Percentiles rank a stretch among this genome's conserved stretches.
phyloP scores from a whole-genome alignment of 2,113 vertebrate species.

The Nannospalax galili region DNA sequence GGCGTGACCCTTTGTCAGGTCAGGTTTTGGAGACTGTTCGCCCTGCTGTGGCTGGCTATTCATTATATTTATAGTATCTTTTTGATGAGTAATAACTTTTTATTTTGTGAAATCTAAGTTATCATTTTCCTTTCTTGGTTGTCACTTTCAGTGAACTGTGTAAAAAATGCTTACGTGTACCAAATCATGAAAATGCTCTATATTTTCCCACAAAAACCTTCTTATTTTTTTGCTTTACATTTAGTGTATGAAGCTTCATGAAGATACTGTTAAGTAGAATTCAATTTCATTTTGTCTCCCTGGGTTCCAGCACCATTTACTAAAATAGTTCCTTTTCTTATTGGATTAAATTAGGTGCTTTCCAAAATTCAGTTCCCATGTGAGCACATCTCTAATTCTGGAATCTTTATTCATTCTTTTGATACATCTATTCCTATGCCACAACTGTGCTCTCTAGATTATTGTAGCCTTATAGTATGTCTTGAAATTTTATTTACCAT shows the following conservation, averaged over 20 bases:
- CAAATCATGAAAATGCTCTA: not conserved
- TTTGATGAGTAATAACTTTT: not conserved
- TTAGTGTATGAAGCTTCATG: not conserved
- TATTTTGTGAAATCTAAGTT: not conserved
- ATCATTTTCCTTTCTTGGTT: not conserved
- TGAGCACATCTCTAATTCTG: not conserved
- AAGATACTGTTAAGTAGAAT: not conserved
- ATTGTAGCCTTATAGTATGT: not conserved
- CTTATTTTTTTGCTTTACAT: not conserved
- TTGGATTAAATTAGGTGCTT: not conserved
- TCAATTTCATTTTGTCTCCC: not conserved
- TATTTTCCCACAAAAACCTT: not conserved
- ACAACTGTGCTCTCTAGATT: not conserved
- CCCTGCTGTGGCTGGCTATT: not conserved
- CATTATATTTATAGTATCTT: constrained; percentile 10
- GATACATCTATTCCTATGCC: not conserved
- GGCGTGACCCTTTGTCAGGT: not conserved
- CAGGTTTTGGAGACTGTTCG: constrained; percentile 18
- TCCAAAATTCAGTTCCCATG: not conserved
- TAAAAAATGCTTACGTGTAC: not conserved
- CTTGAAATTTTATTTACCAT: not conserved
- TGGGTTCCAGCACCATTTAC: not conserved
- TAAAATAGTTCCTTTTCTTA: not conserved
- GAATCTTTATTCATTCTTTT: not conserved
- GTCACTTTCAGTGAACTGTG: not conserved